These are phyloP conservation scores for Sialis fuliginosa DNA, from an alignment of 2,888 invertebrate genomes.

Conservation along the genomic window DNA sequence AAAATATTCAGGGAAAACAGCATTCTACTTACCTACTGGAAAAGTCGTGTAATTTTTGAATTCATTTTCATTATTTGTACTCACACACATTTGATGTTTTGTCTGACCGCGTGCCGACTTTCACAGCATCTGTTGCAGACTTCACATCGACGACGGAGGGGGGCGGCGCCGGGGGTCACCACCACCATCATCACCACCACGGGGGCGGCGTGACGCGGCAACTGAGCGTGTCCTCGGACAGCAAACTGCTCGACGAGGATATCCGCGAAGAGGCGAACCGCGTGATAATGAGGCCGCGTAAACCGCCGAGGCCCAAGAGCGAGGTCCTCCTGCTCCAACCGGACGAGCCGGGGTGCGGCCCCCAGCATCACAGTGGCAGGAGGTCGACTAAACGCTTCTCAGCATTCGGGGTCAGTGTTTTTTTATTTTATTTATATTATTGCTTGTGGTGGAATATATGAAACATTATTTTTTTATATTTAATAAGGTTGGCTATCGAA, in stretches of 20 bases:
- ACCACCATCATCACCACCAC: too few species aligned
- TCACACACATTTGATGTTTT: constrained; percentile 2
- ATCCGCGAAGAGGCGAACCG: constrained; percentile 67
- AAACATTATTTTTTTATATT: too few species aligned
- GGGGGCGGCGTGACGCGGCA: constrained; percentile 68
- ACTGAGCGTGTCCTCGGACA: constrained; percentile 82
- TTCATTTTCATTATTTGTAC: neutral
- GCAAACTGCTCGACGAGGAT: constrained; percentile 78
- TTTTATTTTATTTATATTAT: neutral
- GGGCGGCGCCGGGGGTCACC: too few species aligned
- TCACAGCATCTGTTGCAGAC: constrained; percentile 33
- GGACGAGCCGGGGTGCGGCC: constrained; percentile 26
- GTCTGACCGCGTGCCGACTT: constrained; percentile 3
- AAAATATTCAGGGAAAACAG: too few species aligned
- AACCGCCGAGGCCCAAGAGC: constrained; percentile 88
- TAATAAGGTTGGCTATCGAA: too few species aligned
- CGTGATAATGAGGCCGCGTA: constrained; percentile 76
- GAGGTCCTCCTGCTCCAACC: constrained; percentile 78
- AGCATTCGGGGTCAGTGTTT: constrained; percentile 77
- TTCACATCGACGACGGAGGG: constrained; percentile 23
- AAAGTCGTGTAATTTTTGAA: too few species aligned
- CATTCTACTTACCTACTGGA: too few species aligned
- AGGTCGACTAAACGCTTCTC: constrained; percentile 86
- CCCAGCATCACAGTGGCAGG: constrained; percentile 29
- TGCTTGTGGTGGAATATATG: too few species aligned